A percentile compares a stretch with the other conserved stretches of the same genome.
Evolutionary conservation across 2,797 vertebrate genomes (phyloP).

Genomic region (Gallinago nigripennis): DNA sequence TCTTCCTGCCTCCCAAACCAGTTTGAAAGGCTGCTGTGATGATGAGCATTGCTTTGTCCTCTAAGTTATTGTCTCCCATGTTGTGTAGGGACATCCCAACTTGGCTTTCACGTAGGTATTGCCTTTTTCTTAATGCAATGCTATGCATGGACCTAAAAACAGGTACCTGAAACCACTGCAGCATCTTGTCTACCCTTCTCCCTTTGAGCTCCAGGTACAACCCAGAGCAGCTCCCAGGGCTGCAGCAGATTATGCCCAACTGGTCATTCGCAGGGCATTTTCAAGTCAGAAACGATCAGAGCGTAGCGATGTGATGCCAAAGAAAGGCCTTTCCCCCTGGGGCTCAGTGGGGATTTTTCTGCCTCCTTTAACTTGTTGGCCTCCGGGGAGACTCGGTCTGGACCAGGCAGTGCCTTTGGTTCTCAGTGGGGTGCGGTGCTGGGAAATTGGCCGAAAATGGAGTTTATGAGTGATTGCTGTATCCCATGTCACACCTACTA

Average conservation of each 20-base stretch:
- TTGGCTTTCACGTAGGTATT: rapidly evolving
- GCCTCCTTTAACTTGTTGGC: background rate
- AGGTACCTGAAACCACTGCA: rapidly evolving
- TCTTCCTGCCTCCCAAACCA: background rate
- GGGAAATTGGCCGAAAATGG: background rate
- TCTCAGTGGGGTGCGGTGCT: background rate
- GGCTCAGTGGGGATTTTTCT: background rate
- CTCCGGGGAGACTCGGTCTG: rapidly evolving
- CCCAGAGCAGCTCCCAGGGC: background rate
- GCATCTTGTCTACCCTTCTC: background rate
- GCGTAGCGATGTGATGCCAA: background rate
- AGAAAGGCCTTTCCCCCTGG: background rate
- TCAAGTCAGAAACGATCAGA: rapidly evolving
- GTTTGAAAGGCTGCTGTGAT: background rate
- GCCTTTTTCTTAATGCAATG: background rate
- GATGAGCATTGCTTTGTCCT: background rate
- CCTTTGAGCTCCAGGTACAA: background rate
- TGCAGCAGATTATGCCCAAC: background rate
- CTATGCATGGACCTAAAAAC: background rate
- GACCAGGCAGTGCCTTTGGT: background rate
- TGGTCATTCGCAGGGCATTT: background rate
- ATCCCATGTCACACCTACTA: background rate
- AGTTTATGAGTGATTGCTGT: background rate
- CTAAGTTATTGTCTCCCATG: background rate
- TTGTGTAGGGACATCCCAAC: background rate